Evolutionary conservation across 1,140 invertebrate genomes (phyloP), one percentile per base, ranked within the genome.

Genomic region (Sarcophaga peregrina): DNA sequence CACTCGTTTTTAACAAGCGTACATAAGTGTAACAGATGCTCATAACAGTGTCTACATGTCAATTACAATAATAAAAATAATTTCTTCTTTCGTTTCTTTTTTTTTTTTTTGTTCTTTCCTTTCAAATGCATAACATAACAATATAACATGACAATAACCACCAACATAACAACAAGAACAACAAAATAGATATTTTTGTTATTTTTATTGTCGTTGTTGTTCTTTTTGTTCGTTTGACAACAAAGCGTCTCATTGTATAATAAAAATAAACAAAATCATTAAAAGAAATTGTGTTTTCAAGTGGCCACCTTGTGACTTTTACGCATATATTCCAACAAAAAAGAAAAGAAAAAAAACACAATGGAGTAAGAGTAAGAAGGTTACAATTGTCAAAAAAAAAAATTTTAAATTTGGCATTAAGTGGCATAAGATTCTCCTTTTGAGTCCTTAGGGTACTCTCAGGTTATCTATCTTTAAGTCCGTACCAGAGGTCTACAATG

Each of bases 51-150:
- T 68, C 62, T 68, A 68, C 62, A 68, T 68, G 62, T 25, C 54
- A 15, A 58, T 58, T 68, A 68, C 62, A 68, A 68, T 25, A 58
- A 58, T 58, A 58, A 58, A 58, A 58, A 58, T 58, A n/a, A 58
- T 58, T n/a, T 58, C n/a, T 58, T 58, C 15, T 37, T 37, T 37
- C 25, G n/a, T n/a, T n/a, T n/a, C n/a, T n/a, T n/a, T n/a, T n/a
- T n/a, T n/a, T n/a, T n/a, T n/a, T n/a, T 37, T 37, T 37, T 4
- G 1, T 37, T 37, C 25, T 37, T 37, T 37, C 25, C 4, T 37
- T 37, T 37, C 25, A 37, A 37, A 37, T 37, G 25, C 25, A 37
- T 37, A 37, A 37, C 25, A 37, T 37, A 37, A 37, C 25, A 37
- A 37, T 37, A 37, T 37, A 37, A 37, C 25, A 37, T 37, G 25